A percentile compares a stretch with the other conserved stretches of the same genome.
phyloP scores from a whole-genome alignment of 2,888 invertebrate genomes.

The Drosophila yooni region DNA sequence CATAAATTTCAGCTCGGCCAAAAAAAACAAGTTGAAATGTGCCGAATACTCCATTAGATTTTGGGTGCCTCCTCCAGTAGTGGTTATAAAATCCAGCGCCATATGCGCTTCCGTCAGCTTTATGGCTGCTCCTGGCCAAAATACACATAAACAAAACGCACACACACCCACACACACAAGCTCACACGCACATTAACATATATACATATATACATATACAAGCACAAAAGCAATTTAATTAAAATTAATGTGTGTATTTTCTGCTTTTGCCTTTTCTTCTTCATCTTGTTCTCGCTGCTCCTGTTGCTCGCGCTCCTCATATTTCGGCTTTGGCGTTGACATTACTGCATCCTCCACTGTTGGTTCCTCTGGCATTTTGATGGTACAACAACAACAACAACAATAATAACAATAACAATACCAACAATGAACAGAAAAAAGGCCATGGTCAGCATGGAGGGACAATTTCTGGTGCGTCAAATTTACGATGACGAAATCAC shows the following conservation, averaged over 20 bases:
- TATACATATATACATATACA: slow-evolving; percentile 39
- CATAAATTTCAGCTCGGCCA: slow-evolving; percentile 1
- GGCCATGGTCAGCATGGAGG: slow-evolving; percentile 97
- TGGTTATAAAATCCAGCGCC: slow-evolving; percentile 29
- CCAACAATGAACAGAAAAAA: slow-evolving; percentile 89
- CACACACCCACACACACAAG: slow-evolving; percentile 11
- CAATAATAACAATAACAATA: slow-evolving; percentile 10
- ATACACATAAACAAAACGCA: slow-evolving; percentile 31
- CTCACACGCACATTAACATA: slow-evolving; percentile 27
- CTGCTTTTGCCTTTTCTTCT: slow-evolving; percentile 11
- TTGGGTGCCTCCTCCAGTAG: not conserved
- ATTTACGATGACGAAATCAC: slow-evolving; percentile 98
- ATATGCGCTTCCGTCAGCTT: slow-evolving; percentile 43
- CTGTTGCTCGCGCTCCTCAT: slow-evolving; percentile 43
- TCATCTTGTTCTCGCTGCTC: slow-evolving; percentile 21
- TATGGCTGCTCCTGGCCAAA: slow-evolving; percentile 31
- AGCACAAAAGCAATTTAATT: slow-evolving; percentile 76
- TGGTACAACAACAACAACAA: slow-evolving; percentile 28
- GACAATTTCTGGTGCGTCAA: slow-evolving; percentile 96
- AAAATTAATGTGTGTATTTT: slow-evolving; percentile 75
- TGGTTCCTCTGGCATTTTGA: slow-evolving; percentile 13
- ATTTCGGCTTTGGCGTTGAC: slow-evolving; percentile 47
- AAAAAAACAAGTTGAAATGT: slow-evolving; percentile 18
- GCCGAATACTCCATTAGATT: slow-evolving; percentile 18
- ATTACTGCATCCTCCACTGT: slow-evolving; percentile 30